Conservation (phyloP, 1,140 invertebrate genomes). For the Anastrepha ludens region DNA sequence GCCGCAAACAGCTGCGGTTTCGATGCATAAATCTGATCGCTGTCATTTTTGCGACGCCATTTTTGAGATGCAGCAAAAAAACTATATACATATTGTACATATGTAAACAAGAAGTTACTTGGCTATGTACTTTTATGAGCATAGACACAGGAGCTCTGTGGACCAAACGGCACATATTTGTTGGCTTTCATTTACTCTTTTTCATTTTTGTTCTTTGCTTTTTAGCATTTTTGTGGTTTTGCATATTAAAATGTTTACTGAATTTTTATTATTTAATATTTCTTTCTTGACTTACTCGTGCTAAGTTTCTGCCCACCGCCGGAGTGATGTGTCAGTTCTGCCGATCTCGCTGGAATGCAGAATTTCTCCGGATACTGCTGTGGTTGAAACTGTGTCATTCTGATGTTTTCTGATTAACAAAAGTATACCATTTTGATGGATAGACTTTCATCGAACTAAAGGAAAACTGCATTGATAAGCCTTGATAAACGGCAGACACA, state of each 20-base stretch:
- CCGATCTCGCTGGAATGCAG: background rate
- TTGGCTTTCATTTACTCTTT: background rate
- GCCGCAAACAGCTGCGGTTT: slow-evolving; percentile 48
- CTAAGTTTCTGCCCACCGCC: background rate
- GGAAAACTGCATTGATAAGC: too few species aligned
- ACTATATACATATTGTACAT: too few species aligned
- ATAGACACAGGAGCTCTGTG: too few species aligned
- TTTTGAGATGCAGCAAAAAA: slow-evolving; percentile 61
- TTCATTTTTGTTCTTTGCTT: background rate
- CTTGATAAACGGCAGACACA: too few species aligned
- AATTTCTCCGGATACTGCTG: background rate
- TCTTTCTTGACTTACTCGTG: background rate
- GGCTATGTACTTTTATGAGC: too few species aligned
- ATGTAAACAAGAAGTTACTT: too few species aligned
- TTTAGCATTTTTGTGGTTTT: slow-evolving; percentile 69
- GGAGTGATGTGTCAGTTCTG: background rate
- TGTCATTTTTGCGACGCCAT: slow-evolving; percentile 74
- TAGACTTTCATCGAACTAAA: too few species aligned
- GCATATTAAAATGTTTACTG: slow-evolving; percentile 71
- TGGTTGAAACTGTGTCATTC: background rate
- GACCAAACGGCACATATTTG: background rate
- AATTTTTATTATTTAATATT: slow-evolving; percentile 59
- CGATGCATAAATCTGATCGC: slow-evolving; percentile 71
- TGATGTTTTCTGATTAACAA: too few species aligned
- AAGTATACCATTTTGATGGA: too few species aligned